Percentiles rank a stretch among this genome's conserved stretches.
Evolutionary conservation across 2,888 invertebrate species (phyloP).

Genomic region (Scaptomyza caliginosa): DNA sequence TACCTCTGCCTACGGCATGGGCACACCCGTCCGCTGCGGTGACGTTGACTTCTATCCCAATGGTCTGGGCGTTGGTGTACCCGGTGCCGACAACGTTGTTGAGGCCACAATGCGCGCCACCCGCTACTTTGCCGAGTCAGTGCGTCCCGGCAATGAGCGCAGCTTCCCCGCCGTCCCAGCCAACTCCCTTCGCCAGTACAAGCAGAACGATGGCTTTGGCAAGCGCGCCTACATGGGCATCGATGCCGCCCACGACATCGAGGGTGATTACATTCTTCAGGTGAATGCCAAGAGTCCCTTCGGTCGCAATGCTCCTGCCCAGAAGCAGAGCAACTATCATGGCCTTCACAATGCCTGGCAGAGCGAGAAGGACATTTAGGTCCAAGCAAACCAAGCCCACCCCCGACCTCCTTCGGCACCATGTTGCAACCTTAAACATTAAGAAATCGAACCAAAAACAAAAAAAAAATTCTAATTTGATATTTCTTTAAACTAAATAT

Average conservation of each 20-base stretch:
- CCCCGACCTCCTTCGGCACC: neutral
- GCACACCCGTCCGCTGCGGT: slow-evolving; percentile 68
- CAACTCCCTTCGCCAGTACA: slow-evolving; percentile 78
- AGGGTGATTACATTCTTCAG: slow-evolving; percentile 81
- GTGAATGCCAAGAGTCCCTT: slow-evolving; percentile 81
- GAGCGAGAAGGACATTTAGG: slow-evolving; percentile 18
- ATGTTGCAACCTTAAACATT: slow-evolving; percentile 21
- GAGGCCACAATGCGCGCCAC: slow-evolving; percentile 80
- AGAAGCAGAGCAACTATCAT: slow-evolving; percentile 69
- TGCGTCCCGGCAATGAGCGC: slow-evolving; percentile 81
- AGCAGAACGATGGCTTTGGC: slow-evolving; percentile 76
- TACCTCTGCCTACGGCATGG: slow-evolving; percentile 78
- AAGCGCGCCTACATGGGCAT: slow-evolving; percentile 82
- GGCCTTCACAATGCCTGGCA: slow-evolving; percentile 60
- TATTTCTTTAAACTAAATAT: slow-evolving; percentile 15
- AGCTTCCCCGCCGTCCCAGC: slow-evolving; percentile 82
- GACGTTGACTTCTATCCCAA: slow-evolving; percentile 83
- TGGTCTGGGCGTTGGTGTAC: slow-evolving; percentile 71
- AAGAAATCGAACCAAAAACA: slow-evolving; percentile 10
- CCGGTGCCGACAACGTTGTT: slow-evolving; percentile 79
- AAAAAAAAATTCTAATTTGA: slow-evolving; percentile 19
- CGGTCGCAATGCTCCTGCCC: slow-evolving; percentile 75
- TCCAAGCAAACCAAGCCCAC: neutral
- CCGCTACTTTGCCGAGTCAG: slow-evolving; percentile 82
- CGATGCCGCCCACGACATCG: slow-evolving; percentile 67